A percentile compares a stretch with the other conserved stretches of the same genome.
phyloP scores from a whole-genome alignment of 2,888 invertebrate species.

The Prosopocoilus inquinatus region DNA sequence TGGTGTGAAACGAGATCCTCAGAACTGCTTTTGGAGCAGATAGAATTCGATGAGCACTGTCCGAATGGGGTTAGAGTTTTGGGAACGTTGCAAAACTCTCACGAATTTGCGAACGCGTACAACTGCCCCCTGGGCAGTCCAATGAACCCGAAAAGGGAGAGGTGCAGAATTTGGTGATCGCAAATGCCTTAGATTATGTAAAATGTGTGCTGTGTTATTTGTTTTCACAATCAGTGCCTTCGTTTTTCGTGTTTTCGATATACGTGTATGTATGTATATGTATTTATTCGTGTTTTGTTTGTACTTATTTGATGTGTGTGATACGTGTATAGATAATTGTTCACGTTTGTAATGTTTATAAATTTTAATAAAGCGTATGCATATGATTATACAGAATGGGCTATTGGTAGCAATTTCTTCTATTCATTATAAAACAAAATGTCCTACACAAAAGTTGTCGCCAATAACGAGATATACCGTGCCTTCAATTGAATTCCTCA shows the following conservation, averaged over 20 bases:
- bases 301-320: background rate
- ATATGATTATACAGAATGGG: too few relatives aligned
- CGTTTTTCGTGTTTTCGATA: conserved; percentile 2
- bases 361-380: background rate
- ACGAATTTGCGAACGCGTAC: conserved; percentile 68
- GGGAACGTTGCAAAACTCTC: conserved; percentile 70
- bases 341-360: conserved; percentile 10
- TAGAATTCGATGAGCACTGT: conserved; percentile 69
- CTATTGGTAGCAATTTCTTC: too few relatives aligned
- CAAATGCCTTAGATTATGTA: background rate
- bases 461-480: too few relatives aligned
- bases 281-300: background rate
- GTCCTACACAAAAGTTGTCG: too few relatives aligned
- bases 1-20: conserved; percentile 80
- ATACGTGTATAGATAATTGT: background rate
- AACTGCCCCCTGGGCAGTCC: conserved; percentile 54
- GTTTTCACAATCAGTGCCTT: conserved; percentile 12
- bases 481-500: too few relatives aligned
- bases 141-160: conserved; percentile 56
- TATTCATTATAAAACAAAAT: too few relatives aligned
- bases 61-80: conserved; percentile 68
- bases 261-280: background rate
- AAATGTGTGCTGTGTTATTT: conserved; percentile 12
- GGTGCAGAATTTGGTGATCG: conserved; percentile 57
- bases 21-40: conserved; percentile 61